Evolutionary conservation across 2,888 invertebrate genomes (phyloP), one percentile per base, ranked within the genome.

Genomic region (Sericinus montela): DNA sequence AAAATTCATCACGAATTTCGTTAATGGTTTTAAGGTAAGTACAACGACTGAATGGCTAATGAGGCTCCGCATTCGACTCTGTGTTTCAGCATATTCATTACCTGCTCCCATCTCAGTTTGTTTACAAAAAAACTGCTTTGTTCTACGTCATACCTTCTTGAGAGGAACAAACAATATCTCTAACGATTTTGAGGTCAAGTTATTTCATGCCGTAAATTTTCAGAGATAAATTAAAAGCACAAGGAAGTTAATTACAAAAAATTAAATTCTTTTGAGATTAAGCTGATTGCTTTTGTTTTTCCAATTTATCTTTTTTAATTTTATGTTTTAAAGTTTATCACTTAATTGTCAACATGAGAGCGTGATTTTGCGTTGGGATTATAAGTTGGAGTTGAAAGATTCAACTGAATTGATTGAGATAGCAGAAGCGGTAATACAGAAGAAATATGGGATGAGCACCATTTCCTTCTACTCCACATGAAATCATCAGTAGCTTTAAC

Each of bases 1-100:
- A 66, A 71, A 69, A 78, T 80, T 80, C 73, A 81, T 83, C 75
- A 81, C 75, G 79, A 75, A 65, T 78, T 75, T 78, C 70, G 72
- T 76, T 78, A 84, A 83, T 78, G 70, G 78, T 85, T 85, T 83
- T 74, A 75, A 76, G 80, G 75, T 63, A 67, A 70, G 75, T 71
- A 75, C 79, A 67, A 61, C 69, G 55, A 69, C 67, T 69, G 85
- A 85, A 86, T 85, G 65, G 72, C 71, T 85, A 85, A 87, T 83
- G 84, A 85, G 79, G 62, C 68, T 62, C 65, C 64, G 74, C 69
- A 77, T 79, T 71, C 62, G 70, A 67, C 56, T 63, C 79, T 82
- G 85, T 86, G 83, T 84, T 82, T 67, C 75, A 69, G 80, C 74
- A 80, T 83, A 84, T 82, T 83, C 82, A 86, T 85, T 84, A 85